Evolutionary conservation across 2,113 vertebrate species (phyloP).

Genomic region (Ariopsis seemanni): DNA sequence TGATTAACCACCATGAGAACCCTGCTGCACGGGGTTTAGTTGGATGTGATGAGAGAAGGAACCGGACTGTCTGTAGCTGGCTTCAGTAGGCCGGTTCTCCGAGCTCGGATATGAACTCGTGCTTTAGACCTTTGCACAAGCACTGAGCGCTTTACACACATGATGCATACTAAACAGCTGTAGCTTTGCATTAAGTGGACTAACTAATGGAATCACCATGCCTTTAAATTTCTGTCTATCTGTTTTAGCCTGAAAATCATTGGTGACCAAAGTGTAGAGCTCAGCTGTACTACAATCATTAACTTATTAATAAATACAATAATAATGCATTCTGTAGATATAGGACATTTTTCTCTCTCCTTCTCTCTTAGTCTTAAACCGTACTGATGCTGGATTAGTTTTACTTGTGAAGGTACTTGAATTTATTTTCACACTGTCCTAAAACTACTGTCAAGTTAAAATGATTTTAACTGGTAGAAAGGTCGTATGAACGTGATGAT

Average conservation of each 20-base stretch:
- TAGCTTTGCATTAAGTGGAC: constrained; percentile 20
- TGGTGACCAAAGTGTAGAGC: constrained; percentile 46
- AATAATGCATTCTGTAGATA: constrained; percentile 26
- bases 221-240: constrained; percentile 42
- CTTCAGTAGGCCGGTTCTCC: constrained; percentile 38
- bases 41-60: constrained; percentile 3
- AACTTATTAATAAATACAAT: background rate
- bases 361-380: background rate
- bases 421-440: background rate
- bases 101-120: constrained; percentile 1
- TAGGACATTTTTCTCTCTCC: background rate
- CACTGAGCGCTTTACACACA: constrained; percentile 26
- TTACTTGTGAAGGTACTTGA: background rate
- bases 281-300: constrained; percentile 26
- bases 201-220: constrained; percentile 39
- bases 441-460: background rate
- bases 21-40: background rate
- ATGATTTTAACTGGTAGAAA: background rate
- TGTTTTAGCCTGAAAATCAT: constrained; percentile 25
- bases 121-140: constrained; percentile 21
- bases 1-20: constrained; percentile 4
- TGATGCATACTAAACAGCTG: constrained; percentile 15
- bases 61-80: constrained; percentile 37
- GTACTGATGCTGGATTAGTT: background rate
- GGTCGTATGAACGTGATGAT: background rate